A percentile compares a stretch with the other conserved stretches of the same genome.
Evolutionary conservation across 2,113 vertebrate species (phyloP).

Genomic region (Dipodomys merriami): DNA sequence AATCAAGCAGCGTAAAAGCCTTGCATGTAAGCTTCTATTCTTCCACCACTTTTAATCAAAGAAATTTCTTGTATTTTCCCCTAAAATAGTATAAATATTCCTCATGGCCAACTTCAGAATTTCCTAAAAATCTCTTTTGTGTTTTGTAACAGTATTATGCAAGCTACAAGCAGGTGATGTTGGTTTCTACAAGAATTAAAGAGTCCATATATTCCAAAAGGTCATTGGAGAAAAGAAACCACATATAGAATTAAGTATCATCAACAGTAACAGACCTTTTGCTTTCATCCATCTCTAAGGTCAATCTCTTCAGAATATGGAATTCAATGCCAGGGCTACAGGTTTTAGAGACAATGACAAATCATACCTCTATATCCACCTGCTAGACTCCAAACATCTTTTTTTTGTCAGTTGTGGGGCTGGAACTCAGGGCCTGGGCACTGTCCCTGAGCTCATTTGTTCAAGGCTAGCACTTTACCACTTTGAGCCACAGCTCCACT

Average conservation of each 20-base stretch:
- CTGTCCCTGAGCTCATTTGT: no score
- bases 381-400: background rate
- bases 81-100: constrained; percentile 13
- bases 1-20: constrained; percentile 7
- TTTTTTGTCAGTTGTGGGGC: no score
- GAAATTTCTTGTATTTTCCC: background rate
- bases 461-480: no score
- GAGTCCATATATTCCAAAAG: background rate
- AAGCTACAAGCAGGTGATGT: background rate
- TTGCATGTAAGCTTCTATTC: constrained; percentile 17
- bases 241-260: background rate
- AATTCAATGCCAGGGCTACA: background rate
- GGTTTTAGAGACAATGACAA: background rate
- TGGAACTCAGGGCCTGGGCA: no score
- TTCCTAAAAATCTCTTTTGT: background rate
- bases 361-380: background rate
- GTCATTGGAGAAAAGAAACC: background rate
- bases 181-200: background rate
- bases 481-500: no score
- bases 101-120: background rate
- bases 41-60: constrained; percentile 17
- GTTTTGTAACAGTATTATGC: background rate
- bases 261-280: background rate
- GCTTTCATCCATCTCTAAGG: background rate
- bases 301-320: background rate